These are phyloP conservation scores for Geothlypis trichas DNA, from an alignment of 2,113 vertebrate genomes.

Conservation along the genomic window DNA sequence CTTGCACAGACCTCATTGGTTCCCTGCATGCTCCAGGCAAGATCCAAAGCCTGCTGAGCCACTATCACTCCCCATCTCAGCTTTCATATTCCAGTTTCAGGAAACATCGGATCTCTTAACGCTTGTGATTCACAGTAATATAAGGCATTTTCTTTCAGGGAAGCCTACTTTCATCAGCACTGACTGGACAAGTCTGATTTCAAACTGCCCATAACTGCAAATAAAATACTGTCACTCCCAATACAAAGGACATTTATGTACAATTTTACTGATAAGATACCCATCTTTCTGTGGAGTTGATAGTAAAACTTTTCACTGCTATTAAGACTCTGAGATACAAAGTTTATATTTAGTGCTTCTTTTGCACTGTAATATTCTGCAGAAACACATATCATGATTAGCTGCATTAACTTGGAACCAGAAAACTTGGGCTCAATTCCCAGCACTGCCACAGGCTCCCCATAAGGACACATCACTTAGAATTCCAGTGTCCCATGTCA, in stretches of 20 bases:
- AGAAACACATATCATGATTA: neutral
- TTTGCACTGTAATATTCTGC: neutral
- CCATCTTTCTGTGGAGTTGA: neutral
- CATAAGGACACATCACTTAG: neutral
- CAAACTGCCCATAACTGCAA: neutral
- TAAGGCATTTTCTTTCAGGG: neutral
- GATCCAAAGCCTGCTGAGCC: neutral
- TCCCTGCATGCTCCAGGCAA: neutral
- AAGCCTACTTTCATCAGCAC: neutral
- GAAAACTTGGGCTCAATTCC: neutral
- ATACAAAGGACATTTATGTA: neutral
- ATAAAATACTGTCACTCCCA: neutral
- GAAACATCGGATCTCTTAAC: neutral
- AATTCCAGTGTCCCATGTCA: neutral
- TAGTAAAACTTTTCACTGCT: neutral
- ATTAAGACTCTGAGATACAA: neutral
- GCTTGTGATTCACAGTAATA: neutral
- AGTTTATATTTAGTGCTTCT: neutral
- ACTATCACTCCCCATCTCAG: neutral
- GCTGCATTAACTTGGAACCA: neutral
- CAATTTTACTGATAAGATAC: neutral
- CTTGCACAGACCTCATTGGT: neutral
- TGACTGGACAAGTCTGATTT: neutral
- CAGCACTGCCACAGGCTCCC: neutral
- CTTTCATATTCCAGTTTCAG: neutral